phyloP scores from a whole-genome alignment of 2,797 vertebrate genomes.

The Mormyrus proboscirostris region DNA sequence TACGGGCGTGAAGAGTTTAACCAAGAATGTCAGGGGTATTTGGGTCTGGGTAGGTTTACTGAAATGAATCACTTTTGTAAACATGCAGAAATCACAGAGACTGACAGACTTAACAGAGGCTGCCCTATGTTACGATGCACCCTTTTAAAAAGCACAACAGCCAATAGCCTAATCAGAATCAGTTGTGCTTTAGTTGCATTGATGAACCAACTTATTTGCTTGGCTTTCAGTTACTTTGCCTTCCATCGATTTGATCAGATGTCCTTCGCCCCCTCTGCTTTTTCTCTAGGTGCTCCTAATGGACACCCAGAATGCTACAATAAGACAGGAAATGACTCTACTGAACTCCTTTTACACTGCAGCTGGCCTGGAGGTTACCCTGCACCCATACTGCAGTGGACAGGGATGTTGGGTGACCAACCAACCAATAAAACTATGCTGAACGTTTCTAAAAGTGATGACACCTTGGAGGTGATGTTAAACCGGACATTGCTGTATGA shows the following conservation, averaged over 20 bases:
- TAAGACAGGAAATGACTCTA: not conserved
- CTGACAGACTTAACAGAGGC: not conserved
- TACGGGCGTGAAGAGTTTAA: not conserved
- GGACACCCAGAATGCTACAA: slow-evolving; percentile 63
- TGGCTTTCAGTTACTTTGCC: not conserved
- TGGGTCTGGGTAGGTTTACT: not conserved
- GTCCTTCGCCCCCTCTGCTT: not conserved
- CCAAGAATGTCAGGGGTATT: not conserved
- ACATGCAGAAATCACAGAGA: not conserved
- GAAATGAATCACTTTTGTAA: not conserved
- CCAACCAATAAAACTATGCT: slow-evolving; percentile 13
- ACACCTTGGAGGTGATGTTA: slow-evolving; percentile 51
- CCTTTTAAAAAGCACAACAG: not conserved
- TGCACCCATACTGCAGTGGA: slow-evolving; percentile 68
- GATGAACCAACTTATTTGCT: not conserved
- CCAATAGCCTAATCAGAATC: not conserved
- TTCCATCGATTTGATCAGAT: not conserved
- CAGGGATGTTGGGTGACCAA: slow-evolving; percentile 26
- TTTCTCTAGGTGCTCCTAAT: slow-evolving; percentile 52
- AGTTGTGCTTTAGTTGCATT: not conserved
- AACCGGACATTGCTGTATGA: slow-evolving; percentile 61
- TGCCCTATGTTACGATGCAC: not conserved
- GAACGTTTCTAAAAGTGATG: slow-evolving; percentile 31
- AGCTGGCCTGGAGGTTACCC: slow-evolving; percentile 76
- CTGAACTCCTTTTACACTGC: slow-evolving; percentile 66